Base-by-base conservation (phyloP, 2,888 invertebrate species). In the Cephus runcator region DNA sequence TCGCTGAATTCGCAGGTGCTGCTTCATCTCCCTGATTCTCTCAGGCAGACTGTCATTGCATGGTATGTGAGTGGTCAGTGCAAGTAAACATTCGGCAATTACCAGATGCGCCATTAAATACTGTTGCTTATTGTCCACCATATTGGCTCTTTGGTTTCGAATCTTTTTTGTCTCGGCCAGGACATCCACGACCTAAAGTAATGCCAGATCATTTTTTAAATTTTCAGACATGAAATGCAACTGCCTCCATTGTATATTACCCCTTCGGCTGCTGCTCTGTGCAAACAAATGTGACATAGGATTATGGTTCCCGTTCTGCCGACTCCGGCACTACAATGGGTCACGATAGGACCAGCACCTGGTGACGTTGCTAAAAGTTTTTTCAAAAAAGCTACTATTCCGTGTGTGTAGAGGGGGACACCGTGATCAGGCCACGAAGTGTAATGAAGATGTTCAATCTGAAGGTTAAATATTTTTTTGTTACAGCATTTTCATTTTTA, bases 311-410 rank as follows among this genome's bases (percentile, higher is more conserved):
- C 94, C 11, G 94, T 94, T 81, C 94, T 91, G 2, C 94, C 94
- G 33, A 94, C 93, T 4, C 94, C 94, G 78, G 94, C 94, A 87
- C 93, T 93, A 90, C 94, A 94, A 85, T 94, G 94, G 0, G 94
- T 92, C 4, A 93, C 88, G 6, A 93, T 88, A 1, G 93, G 93
- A 34, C 91, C 91, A 15, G 86, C 80, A 35, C 87, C 90, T 30
- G 89, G 79, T 68, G 90, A 86, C 69, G 92, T 88, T 68, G 91
- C 90, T 30, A 92, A 83, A 1, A 93, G 82, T 82, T 89, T 91
- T 81, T 87, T 88, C 35, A 90, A 75, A 79, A 91, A 92, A 3
- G 90, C 85, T 0, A 92, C 91, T 36, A 93, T 87, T 4, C 92
- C 90, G 75, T 88, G 87, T 3, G 89, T 86, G 78, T 89, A 90